A percentile compares a stretch with the other conserved stretches of the same genome.
These are phyloP conservation scores for Luehdorfia chinensis DNA, from an alignment of 1,140 invertebrate genomes.

Conservation along the genomic window DNA sequence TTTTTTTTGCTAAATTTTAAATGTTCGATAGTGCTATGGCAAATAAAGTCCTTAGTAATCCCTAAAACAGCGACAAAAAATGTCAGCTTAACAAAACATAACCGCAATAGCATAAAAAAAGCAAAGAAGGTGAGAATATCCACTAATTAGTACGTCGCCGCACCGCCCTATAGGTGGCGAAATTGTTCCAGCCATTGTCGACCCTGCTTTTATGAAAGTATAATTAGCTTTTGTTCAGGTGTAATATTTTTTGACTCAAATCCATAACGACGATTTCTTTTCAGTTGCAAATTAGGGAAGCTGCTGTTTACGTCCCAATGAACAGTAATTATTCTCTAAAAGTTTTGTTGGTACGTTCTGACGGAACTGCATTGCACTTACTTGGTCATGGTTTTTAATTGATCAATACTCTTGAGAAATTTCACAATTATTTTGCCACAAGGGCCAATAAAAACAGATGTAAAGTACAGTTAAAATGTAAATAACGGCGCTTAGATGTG, in stretches of 20 bases:
- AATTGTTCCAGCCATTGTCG: conserved; percentile 47
- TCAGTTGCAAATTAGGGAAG: conserved; percentile 54
- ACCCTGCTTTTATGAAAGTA: conserved; percentile 44
- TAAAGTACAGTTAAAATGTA: conserved; percentile 38
- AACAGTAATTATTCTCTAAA: conserved; percentile 52
- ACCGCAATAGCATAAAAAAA: conserved; percentile 38
- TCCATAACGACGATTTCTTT: conserved; percentile 36
- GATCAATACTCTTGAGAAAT: conserved; percentile 30
- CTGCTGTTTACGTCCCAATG: conserved; percentile 54
- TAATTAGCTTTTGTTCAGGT: conserved; percentile 67
- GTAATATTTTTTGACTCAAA: conserved; percentile 55
- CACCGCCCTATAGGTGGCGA: conserved; percentile 44
- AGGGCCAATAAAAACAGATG: conserved; percentile 14
- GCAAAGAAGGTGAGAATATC: conserved; percentile 72
- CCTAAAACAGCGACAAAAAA: conserved; percentile 20
- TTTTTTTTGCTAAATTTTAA: too few species aligned
- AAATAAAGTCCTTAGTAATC: background rate
- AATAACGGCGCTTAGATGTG: conserved; percentile 26
- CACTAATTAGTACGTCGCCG: conserved; percentile 59
- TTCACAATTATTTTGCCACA: conserved; percentile 1
- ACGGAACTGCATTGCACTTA: conserved; percentile 33
- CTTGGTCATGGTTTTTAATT: conserved; percentile 62
- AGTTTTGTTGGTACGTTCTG: conserved; percentile 31
- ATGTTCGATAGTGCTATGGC: background rate
- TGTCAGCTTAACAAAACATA: conserved; percentile 23